Percentiles rank a stretch among this genome's conserved stretches.
These are phyloP conservation scores for Chrysomallon squamiferum DNA, from an alignment of 1,140 invertebrate genomes.

Conservation along the genomic window DNA sequence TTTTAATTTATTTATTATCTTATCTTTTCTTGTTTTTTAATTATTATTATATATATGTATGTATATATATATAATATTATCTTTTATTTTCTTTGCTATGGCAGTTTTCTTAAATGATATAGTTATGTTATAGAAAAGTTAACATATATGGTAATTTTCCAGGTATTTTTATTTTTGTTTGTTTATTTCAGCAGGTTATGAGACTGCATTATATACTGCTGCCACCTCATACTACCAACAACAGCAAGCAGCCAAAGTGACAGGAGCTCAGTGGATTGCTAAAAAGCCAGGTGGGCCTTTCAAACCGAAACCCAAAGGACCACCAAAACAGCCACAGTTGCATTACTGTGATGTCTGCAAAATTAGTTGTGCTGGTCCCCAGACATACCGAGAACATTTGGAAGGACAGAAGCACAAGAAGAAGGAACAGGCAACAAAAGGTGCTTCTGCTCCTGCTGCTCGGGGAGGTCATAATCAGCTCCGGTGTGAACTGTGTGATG, in stretches of 20 bases:
- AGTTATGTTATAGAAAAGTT: no score
- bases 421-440: conserved; percentile 89
- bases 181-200: conserved; percentile 76
- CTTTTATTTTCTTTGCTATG: no score
- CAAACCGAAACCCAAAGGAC: conserved; percentile 65
- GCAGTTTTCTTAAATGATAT: no score
- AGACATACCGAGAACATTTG: conserved; percentile 96
- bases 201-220: conserved; percentile 91
- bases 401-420: conserved; percentile 99
- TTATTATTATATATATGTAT: no score
- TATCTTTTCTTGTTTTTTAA: no score
- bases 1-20: no score
- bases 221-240: conserved; percentile 91
- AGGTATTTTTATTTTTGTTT: no score
- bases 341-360: conserved; percentile 79
- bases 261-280: conserved; percentile 75
- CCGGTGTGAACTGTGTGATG: conserved; percentile 84
- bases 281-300: conserved; percentile 64
- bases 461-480: conserved; percentile 58
- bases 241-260: conserved; percentile 66
- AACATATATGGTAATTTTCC: no score
- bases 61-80: no score
- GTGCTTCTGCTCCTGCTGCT: conserved; percentile 65
- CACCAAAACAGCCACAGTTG: conserved; percentile 58
- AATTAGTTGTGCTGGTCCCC: conserved; percentile 94